Evolutionary conservation across 1,140 invertebrate genomes (phyloP), one percentile per base, ranked within the genome.

Genomic region (Drosophila lacertosa): DNA sequence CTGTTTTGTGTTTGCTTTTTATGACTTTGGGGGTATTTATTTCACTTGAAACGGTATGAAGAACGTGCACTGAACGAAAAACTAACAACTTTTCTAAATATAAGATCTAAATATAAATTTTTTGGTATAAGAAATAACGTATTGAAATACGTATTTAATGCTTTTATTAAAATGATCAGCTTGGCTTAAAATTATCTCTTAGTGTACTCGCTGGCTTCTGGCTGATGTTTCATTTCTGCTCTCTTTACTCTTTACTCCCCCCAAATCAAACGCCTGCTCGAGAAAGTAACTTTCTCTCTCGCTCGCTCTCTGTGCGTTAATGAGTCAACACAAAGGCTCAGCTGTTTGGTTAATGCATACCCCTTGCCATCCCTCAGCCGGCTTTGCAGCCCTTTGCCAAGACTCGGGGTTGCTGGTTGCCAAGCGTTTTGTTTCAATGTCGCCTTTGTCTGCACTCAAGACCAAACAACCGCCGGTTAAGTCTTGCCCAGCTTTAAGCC

Each of bases 261-360:
- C 5, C 57, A n/a, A 9, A 29, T 63, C 37, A 50, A 7, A 29
- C 6, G 6, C 2, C 6, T 6, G 26, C 65, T 44, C 26, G n/a
- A n/a, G n/a, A n/a, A n/a, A n/a, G n/a, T n/a, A n/a, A 33, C 53
- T 22, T 50, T 45, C 68, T 10, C 58, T 44, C 26, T 37, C 35
- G 45, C 16, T 57, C 20, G 15, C 50, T 6, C 32, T 20, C 20
- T 24, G 74, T 76, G 72, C 80, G 80, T 88, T 88, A 88, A 88
- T 88, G 82, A 88, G 83, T 88, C 70, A 88, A 88, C 82, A 88
- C 82, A 88, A 82, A 82, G 62, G 76, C 82, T 88, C 82, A 88
- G 82, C 82, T 88, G 82, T 88, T 88, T 88, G 76, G 73, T 77
- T 75, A 88, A 88, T 82, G 66, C 76, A 84, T 83, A 70, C 74